These are phyloP conservation scores for Dicyrtomina minuta DNA, from an alignment of 2,888 invertebrate species.

Conservation along the genomic window DNA sequence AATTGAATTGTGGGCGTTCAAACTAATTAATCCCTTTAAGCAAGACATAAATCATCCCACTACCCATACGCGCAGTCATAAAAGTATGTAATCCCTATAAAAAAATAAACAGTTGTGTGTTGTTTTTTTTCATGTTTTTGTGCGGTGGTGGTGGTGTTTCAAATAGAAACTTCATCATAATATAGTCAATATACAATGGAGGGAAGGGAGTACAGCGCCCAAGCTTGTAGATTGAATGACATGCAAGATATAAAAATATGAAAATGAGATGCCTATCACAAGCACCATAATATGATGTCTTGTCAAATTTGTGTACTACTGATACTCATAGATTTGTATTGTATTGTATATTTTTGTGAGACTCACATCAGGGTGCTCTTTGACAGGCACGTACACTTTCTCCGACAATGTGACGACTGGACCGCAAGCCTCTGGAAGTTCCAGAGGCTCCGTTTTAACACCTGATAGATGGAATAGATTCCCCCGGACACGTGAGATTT, in stretches of 20 bases:
- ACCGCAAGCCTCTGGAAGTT: slow-evolving; percentile 88
- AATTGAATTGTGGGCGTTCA: slow-evolving; percentile 26
- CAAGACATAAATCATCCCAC: slow-evolving; percentile 16
- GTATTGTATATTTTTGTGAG: not conserved
- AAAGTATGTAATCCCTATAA: not conserved
- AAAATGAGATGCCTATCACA: not conserved
- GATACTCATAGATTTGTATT: not conserved
- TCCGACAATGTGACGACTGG: slow-evolving; percentile 90
- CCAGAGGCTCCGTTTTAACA: slow-evolving; percentile 87
- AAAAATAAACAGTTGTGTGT: slow-evolving; percentile 5
- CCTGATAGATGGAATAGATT: slow-evolving; percentile 99
- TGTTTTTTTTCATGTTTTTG: too few species aligned
- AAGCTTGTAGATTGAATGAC: not conserved
- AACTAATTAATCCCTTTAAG: slow-evolving; percentile 24
- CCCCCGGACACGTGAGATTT: slow-evolving; percentile 96
- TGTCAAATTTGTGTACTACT: too few species aligned
- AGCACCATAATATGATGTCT: too few species aligned
- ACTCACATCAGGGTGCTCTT: slow-evolving; percentile 99
- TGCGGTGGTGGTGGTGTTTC: too few species aligned
- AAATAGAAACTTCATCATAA: not conserved
- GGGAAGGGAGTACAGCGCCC: not conserved
- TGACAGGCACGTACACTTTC: slow-evolving; percentile 99
- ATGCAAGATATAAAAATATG: not conserved
- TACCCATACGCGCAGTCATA: not conserved
- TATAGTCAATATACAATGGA: not conserved